Conservation (phyloP, 2,113 vertebrate genomes). For the Fulica atra region DNA sequence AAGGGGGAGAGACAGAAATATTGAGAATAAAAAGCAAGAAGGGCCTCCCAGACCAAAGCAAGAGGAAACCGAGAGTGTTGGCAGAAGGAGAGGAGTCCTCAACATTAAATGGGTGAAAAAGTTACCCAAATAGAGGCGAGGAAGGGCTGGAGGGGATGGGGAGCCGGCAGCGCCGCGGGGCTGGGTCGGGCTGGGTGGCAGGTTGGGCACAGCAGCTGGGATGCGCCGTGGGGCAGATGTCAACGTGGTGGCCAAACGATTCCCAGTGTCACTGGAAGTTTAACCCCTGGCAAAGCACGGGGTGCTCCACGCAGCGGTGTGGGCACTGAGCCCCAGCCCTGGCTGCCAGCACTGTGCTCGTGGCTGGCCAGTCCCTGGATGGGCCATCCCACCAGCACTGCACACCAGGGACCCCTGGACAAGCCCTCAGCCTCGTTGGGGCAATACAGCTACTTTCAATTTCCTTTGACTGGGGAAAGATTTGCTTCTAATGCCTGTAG, state of each 20-base stretch:
- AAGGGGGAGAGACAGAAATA: not conserved
- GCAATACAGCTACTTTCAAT: not conserved
- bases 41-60: not conserved
- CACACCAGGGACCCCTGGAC: not conserved
- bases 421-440: not conserved
- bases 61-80: slow-evolving; percentile 37
- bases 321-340: not conserved
- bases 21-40: not conserved
- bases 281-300: not conserved
- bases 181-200: not conserved
- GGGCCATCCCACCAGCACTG: too few species aligned
- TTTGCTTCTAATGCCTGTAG: not conserved
- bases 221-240: not conserved
- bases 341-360: fast-evolving
- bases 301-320: not conserved
- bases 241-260: not conserved
- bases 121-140: slow-evolving; percentile 65
- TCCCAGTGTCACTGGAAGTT: not conserved
- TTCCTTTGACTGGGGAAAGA: not conserved
- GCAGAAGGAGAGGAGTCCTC: slow-evolving; percentile 49
- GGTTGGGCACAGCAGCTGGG: not conserved
- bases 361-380: not conserved
- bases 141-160: not conserved
- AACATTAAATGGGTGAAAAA: slow-evolving; percentile 35
- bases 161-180: not conserved